These are phyloP conservation scores for Panurus biarmicus DNA, from an alignment of 2,113 vertebrate species.

Conservation along the genomic window DNA sequence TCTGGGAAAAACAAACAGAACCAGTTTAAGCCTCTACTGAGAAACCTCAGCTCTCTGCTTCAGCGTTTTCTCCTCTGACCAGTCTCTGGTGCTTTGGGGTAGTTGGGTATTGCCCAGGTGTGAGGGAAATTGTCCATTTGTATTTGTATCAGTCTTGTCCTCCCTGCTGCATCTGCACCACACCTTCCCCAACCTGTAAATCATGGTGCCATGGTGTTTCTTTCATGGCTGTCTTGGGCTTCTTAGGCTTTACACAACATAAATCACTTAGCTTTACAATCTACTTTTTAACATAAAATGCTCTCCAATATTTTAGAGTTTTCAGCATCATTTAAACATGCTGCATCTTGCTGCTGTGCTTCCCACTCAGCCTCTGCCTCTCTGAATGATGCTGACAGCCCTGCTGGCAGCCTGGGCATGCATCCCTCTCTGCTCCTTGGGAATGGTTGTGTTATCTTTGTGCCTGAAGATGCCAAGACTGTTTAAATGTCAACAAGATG, in stretches of 20 bases:
- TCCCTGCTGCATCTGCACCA: not conserved
- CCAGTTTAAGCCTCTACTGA: not conserved
- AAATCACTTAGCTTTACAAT: not conserved
- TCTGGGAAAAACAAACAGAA: not conserved
- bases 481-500: not conserved
- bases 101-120: not conserved
- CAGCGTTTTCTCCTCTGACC: not conserved
- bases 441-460: not conserved
- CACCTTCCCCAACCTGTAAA: not conserved
- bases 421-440: not conserved
- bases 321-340: not conserved
- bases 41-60: not conserved
- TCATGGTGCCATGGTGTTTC: not conserved
- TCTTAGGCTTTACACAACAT: not conserved
- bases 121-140: no score
- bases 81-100: not conserved
- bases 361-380: not conserved
- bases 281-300: not conserved
- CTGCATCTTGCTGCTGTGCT: not conserved
- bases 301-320: not conserved
- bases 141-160: not conserved
- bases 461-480: not conserved
- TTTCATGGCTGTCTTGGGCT: not conserved
- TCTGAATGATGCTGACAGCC: not conserved
- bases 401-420: not conserved